These are phyloP conservation scores for Neodon shergylaensis DNA, from an alignment of 2,113 vertebrate genomes.

Conservation along the genomic window DNA sequence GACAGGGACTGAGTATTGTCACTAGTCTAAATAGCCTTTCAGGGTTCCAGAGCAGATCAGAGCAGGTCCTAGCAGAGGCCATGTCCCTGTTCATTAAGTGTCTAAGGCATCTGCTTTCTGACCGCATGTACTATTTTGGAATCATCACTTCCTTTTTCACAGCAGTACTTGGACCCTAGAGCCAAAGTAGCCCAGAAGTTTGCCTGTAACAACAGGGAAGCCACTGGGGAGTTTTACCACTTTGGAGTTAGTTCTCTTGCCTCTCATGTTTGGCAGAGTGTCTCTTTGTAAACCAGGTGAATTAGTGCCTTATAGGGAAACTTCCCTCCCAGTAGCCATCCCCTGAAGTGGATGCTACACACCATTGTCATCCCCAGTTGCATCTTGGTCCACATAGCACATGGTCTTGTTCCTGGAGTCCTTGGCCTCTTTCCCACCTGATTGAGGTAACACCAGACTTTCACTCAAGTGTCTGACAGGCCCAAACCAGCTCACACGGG, in stretches of 20 bases:
- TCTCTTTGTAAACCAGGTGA: neutral
- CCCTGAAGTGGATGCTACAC: fast-evolving
- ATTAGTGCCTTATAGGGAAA: neutral
- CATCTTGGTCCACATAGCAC: neutral
- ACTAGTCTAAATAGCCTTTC: neutral
- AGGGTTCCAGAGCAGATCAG: too few species aligned
- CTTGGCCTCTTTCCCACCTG: neutral
- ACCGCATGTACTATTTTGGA: fast-evolving
- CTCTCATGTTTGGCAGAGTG: neutral
- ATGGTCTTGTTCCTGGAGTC: too few species aligned
- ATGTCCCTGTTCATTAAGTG: too few species aligned
- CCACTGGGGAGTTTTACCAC: neutral
- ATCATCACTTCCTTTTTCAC: neutral
- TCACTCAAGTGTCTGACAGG: neutral
- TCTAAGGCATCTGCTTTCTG: neutral
- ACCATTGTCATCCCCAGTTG: too few species aligned
- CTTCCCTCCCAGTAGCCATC: neutral
- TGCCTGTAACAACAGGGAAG: neutral
- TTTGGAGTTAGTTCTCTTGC: neutral
- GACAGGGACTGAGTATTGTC: too few species aligned
- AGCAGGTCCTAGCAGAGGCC: neutral
- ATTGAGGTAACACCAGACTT: neutral
- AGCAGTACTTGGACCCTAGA: neutral
- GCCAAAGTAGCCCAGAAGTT: neutral
- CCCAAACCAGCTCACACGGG: neutral